phyloP scores from a whole-genome alignment of 2,888 invertebrate genomes.

The Julus scanicus region DNA sequence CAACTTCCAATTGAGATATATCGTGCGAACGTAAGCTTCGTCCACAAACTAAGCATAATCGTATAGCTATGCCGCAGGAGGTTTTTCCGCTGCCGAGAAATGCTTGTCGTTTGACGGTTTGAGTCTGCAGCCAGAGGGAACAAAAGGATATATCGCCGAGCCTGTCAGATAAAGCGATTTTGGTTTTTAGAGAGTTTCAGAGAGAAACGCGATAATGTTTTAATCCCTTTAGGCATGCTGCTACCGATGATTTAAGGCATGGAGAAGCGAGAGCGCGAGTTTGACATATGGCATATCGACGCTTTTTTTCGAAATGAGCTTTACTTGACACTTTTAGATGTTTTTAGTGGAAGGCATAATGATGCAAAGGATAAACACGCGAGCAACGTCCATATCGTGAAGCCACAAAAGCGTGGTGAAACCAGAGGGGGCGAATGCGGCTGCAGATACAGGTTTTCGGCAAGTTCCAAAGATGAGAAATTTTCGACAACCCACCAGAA shows the following conservation, averaged over 20 bases:
- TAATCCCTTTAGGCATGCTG: background rate
- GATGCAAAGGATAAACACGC: background rate
- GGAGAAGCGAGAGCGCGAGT: background rate
- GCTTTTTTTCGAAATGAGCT: background rate
- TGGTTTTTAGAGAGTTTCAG: background rate
- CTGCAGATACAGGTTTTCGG: background rate
- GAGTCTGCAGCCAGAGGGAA: background rate
- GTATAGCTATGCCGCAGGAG: background rate
- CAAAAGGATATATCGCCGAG: background rate
- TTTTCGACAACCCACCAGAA: background rate
- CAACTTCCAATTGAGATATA: background rate
- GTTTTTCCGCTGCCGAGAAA: background rate
- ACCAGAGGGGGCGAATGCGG: background rate
- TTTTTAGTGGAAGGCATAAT: background rate
- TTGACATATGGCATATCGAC: background rate
- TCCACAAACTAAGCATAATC: background rate
- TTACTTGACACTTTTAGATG: background rate
- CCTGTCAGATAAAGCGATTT: background rate
- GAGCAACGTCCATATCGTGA: background rate
- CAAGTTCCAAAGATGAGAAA: background rate
- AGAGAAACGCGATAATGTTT: background rate
- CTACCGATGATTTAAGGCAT: background rate
- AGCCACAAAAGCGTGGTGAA: background rate
- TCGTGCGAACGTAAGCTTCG: background rate
- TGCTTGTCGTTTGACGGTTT: background rate